Percentiles rank a stretch among this genome's conserved stretches.
Conservation (phyloP, 2,113 vertebrate genomes). For the Cervus canadensis region DNA sequence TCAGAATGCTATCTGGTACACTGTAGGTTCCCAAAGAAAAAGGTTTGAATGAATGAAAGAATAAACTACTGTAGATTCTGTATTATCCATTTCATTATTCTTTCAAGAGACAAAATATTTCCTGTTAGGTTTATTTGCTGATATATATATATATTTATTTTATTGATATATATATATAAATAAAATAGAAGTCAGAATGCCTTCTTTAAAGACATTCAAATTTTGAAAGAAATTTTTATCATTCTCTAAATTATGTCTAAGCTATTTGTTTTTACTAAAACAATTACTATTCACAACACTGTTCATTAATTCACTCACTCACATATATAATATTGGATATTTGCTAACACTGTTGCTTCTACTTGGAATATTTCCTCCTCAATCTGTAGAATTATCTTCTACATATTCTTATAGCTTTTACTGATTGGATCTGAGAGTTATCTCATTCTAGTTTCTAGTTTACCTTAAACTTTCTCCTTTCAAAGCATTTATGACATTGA, state of each 20-base stretch:
- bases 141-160: background rate
- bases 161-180: background rate
- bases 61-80: background rate
- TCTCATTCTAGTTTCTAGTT: background rate
- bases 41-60: background rate
- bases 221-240: background rate
- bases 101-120: background rate
- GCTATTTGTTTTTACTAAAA: background rate
- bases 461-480: background rate
- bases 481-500: background rate
- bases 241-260: background rate
- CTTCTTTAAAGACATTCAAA: background rate
- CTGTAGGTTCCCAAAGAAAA: background rate
- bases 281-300: background rate
- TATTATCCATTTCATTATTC: background rate
- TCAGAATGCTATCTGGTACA: background rate
- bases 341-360: background rate
- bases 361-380: background rate
- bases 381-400: background rate
- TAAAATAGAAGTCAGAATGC: background rate
- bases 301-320: background rate
- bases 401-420: background rate
- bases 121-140: background rate
- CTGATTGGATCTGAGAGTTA: background rate
- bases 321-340: background rate